phyloP scores from a whole-genome alignment of 2,888 invertebrate species.

The Parascotia fuliginaria region DNA sequence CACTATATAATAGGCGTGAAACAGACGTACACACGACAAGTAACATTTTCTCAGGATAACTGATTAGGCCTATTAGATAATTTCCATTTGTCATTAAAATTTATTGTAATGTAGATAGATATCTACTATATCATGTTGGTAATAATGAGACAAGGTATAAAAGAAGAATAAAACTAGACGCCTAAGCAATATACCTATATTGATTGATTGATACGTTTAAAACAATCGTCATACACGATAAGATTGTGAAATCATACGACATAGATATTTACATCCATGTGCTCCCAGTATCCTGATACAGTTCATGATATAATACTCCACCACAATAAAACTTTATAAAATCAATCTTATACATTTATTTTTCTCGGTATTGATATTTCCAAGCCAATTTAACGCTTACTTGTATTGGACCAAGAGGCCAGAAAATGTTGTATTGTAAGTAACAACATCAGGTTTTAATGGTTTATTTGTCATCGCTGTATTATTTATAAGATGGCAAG shows the following conservation, averaged over 20 bases:
- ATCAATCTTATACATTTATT: constrained; percentile 4
- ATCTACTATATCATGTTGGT: background rate
- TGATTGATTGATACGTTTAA: constrained; percentile 18
- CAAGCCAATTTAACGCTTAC: constrained; percentile 1
- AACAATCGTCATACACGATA: constrained; percentile 56
- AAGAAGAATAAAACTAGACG: constrained; percentile 28
- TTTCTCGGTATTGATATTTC: background rate
- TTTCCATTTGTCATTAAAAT: constrained; percentile 1
- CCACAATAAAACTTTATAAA: constrained; percentile 17
- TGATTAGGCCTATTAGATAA: background rate
- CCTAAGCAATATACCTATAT: constrained; percentile 24
- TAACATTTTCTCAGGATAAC: background rate
- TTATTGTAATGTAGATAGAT: constrained; percentile 3
- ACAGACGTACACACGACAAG: background rate
- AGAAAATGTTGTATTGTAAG: constrained; percentile 1
- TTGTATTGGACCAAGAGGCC: background rate
- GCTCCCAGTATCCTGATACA: constrained; percentile 24
- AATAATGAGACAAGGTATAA: constrained; percentile 2
- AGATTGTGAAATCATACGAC: constrained; percentile 74
- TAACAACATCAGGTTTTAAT: background rate
- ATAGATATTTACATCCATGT: constrained; percentile 51
- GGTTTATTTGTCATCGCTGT: background rate
- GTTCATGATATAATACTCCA: constrained; percentile 47
- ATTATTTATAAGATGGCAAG: background rate
- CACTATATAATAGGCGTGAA: background rate